These are phyloP conservation scores for Lepus europaeus DNA, from an alignment of 2,113 vertebrate genomes.

Conservation along the genomic window DNA sequence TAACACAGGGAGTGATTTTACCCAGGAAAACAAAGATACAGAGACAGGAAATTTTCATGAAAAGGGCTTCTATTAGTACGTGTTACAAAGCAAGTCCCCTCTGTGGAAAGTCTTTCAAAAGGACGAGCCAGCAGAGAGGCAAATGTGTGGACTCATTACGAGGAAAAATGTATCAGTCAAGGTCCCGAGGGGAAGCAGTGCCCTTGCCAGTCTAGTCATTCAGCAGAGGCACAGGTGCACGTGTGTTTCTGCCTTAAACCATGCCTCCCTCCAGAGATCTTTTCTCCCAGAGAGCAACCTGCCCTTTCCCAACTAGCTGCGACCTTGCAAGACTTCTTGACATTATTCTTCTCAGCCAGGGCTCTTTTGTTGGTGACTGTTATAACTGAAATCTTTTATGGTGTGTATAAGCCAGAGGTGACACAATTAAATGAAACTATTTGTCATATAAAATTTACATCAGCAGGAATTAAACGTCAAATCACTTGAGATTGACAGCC, in stretches of 20 bases:
- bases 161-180: not conserved
- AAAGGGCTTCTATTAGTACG: constrained; percentile 70
- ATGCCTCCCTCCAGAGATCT: constrained; percentile 29
- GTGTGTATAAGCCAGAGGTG: constrained; percentile 83
- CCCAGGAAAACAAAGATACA: constrained; percentile 65
- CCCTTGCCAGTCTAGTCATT: not conserved
- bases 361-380: constrained; percentile 75
- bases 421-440: constrained; percentile 84
- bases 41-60: constrained; percentile 63
- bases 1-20: constrained; percentile 70
- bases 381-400: constrained; percentile 83
- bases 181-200: not conserved
- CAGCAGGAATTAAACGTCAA: constrained; percentile 83
- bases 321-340: constrained; percentile 74
- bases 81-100: not conserved
- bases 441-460: constrained; percentile 86
- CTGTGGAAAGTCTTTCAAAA: not conserved
- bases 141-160: not conserved
- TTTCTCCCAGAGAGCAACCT: constrained; percentile 16
- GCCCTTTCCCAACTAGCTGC: constrained; percentile 16
- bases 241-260: not conserved
- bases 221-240: constrained; percentile 19
- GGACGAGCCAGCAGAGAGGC: not conserved
- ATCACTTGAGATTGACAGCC: constrained; percentile 84
- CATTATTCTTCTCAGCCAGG: constrained; percentile 77